A percentile compares a stretch with the other conserved stretches of the same genome.
These are phyloP conservation scores for Pecten maximus DNA, from an alignment of 2,888 invertebrate species.

Conservation along the genomic window DNA sequence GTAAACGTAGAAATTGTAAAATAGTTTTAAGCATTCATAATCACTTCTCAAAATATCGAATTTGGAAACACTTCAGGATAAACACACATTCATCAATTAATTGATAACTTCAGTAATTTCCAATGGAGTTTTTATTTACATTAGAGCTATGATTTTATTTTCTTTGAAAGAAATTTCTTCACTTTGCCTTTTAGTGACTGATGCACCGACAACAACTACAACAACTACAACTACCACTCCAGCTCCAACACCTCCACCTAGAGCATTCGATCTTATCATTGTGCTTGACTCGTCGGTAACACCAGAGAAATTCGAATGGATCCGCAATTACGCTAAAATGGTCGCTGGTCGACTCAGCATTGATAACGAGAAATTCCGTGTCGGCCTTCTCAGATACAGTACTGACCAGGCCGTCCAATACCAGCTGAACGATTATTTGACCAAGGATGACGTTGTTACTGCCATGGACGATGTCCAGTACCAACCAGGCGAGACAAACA, in stretches of 20 bases:
- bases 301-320: conserved; percentile 62
- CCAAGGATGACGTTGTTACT: conserved; percentile 53
- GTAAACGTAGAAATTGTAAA: too few species aligned
- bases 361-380: conserved; percentile 66
- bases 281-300: conserved; percentile 63
- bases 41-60: too few species aligned
- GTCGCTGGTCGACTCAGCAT: conserved; percentile 67
- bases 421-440: conserved; percentile 64
- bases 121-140: too few species aligned
- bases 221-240: background rate
- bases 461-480: conserved; percentile 53
- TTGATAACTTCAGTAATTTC: too few species aligned
- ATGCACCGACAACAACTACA: background rate
- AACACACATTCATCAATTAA: too few species aligned
- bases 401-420: conserved; percentile 68
- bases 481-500: conserved; percentile 69
- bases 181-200: background rate
- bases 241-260: conserved; percentile 45
- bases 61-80: too few species aligned
- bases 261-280: conserved; percentile 63
- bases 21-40: too few species aligned
- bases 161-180: too few species aligned
- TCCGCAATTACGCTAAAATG: conserved; percentile 61
- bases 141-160: too few species aligned
- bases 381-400: conserved; percentile 73